A percentile compares a stretch with the other conserved stretches of the same genome.
Conservation (phyloP, 2,888 invertebrate species). For the Ennomos quercinarius region DNA sequence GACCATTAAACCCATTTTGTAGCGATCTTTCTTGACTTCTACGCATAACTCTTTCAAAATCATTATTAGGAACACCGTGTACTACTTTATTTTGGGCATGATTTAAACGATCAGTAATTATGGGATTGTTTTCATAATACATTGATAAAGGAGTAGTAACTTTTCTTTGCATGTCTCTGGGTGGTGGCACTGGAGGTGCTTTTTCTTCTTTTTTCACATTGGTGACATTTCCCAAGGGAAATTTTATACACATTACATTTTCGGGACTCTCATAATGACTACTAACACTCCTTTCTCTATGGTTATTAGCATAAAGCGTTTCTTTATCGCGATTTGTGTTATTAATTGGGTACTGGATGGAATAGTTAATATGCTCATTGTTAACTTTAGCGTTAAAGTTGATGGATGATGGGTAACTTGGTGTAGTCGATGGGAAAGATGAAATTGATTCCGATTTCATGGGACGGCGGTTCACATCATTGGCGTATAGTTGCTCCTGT, state of each 20-base stretch:
- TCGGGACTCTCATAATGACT: slow-evolving; percentile 72
- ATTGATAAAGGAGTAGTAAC: slow-evolving; percentile 81
- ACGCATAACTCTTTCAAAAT: slow-evolving; percentile 79
- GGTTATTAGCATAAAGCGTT: slow-evolving; percentile 70
- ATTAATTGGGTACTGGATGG: slow-evolving; percentile 73
- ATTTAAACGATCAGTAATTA: slow-evolving; percentile 62
- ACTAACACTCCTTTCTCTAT: slow-evolving; percentile 67
- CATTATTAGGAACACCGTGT: slow-evolving; percentile 78
- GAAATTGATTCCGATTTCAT: slow-evolving; percentile 81
- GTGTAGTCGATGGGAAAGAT: slow-evolving; percentile 81
- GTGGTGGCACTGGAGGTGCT: slow-evolving; percentile 91
- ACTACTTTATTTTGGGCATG: slow-evolving; percentile 57
- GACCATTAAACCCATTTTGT: slow-evolving; percentile 73
- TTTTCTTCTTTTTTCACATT: slow-evolving; percentile 76
- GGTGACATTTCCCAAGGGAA: slow-evolving; percentile 79
- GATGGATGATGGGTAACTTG: slow-evolving; percentile 83
- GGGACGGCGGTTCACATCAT: slow-evolving; percentile 67
- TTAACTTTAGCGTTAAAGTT: slow-evolving; percentile 84
- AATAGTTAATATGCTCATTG: slow-evolving; percentile 82
- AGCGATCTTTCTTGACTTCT: slow-evolving; percentile 76
- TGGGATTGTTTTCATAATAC: slow-evolving; percentile 77
- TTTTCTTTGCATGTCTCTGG: slow-evolving; percentile 89
- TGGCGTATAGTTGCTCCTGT: slow-evolving; percentile 62
- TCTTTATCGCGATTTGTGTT: slow-evolving; percentile 63
- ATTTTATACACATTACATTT: slow-evolving; percentile 79